Base-by-base conservation (phyloP, 2,113 vertebrate species). In the Siniperca chuatsi region DNA sequence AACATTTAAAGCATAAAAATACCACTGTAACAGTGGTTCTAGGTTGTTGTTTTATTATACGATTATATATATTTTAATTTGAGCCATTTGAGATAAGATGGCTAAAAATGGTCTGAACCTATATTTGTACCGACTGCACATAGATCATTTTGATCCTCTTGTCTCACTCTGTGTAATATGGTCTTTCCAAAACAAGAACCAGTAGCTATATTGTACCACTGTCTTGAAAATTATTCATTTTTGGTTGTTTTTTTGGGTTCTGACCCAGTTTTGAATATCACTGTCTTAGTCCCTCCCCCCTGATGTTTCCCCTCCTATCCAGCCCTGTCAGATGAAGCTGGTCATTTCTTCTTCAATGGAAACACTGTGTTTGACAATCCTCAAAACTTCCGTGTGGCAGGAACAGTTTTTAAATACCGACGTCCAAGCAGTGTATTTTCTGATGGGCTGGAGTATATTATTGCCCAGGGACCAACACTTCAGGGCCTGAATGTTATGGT, bases 361-460 rank as follows among this genome's bases (percentile, higher is more conserved):
- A 97, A 98, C 91, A 95, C 95, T 0, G 91, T 96, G 82, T 96
- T 98, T 70, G 97, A 98, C 93, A 96, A 97, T 33, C 97, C 97
- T 21, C 96, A 97, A 78, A 98, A 98, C 93, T 98, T 97, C 94
- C 95, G 87, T 13, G 95, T 98, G 75, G 97, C 97, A 20, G 97
- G 97, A 85, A 98, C 97, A 0, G 72, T 97, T 61, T 97, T 98
- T 91, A 98, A 98, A 88, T 98, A 98, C 90, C 92, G 97, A 23
- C 95, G 97, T 7, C 97, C 97, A 2, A 87, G 88, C 9, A 96
- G 90, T 55, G 92, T 96, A 12, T 92, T 94, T 65, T 95, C 96
- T 0, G 97, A 97, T 25, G 97, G 97, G 12, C 95, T 98, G 89
- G 97, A 98, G 85, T 98, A 98, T 9, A 96, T 98, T 84, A 97